phyloP scores from a whole-genome alignment of 2,888 invertebrate genomes.

The Meghimatium bilineatum region DNA sequence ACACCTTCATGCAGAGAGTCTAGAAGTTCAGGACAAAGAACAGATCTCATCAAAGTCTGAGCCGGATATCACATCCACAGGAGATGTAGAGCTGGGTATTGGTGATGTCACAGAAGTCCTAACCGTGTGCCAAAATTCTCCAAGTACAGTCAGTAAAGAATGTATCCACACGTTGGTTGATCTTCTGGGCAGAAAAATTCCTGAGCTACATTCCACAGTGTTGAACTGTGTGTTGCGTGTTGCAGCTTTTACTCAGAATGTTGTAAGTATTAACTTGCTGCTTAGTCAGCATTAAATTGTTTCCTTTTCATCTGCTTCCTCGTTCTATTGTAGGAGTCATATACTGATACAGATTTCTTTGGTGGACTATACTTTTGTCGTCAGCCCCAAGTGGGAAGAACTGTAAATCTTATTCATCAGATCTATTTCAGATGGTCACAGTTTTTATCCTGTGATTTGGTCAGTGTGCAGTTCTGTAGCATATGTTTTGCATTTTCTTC shows the following conservation, averaged over 20 bases:
- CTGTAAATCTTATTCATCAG: too few relatives aligned
- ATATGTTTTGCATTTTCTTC: too few relatives aligned
- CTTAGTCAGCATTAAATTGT: not conserved
- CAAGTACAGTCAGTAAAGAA: conserved; percentile 35
- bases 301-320: too few relatives aligned
- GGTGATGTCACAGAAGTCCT: conserved; percentile 28
- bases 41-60: not conserved
- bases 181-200: conserved; percentile 78
- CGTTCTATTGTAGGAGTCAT: too few relatives aligned
- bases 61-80: not conserved
- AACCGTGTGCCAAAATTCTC: conserved; percentile 35
- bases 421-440: too few relatives aligned
- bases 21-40: not conserved
- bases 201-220: conserved; percentile 78
- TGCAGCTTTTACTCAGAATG: conserved; percentile 79
- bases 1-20: not conserved
- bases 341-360: too few relatives aligned
- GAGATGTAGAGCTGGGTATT: not conserved
- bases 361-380: too few relatives aligned
- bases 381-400: too few relatives aligned
- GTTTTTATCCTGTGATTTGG: too few relatives aligned
- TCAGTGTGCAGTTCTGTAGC: too few relatives aligned
- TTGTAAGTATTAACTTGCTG: conserved; percentile 73
- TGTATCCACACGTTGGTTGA: conserved; percentile 59
- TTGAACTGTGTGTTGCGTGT: conserved; percentile 79